Percentiles rank a stretch among this genome's conserved stretches.
phyloP scores from a whole-genome alignment of 2,888 invertebrate species.

The Clivina fossor region DNA sequence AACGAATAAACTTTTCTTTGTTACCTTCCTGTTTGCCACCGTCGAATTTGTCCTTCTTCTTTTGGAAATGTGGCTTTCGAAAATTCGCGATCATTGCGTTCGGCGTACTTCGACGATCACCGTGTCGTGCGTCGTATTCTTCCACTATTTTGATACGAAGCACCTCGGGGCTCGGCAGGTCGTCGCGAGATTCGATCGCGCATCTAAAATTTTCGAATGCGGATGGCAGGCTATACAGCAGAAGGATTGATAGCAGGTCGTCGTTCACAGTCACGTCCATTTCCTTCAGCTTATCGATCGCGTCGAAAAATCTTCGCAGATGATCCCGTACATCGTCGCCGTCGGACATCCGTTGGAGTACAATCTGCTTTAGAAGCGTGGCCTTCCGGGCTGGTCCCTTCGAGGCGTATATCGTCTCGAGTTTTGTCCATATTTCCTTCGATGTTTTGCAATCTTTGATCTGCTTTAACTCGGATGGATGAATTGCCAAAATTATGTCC shows the following conservation, averaged over 20 bases:
- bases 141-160: too few species aligned
- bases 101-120: too few species aligned
- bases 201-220: too few species aligned
- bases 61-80: too few species aligned
- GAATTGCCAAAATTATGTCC: constrained; percentile 5
- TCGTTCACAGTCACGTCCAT: constrained; percentile 42
- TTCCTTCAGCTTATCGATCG: constrained; percentile 45
- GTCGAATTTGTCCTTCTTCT: too few species aligned
- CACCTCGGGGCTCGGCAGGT: too few species aligned
- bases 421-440: constrained; percentile 44
- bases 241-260: constrained; percentile 43
- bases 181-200: too few species aligned
- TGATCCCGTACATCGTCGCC: constrained; percentile 43
- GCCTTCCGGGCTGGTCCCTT: constrained; percentile 47
- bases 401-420: constrained; percentile 44
- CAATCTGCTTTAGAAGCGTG: constrained; percentile 45
- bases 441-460: constrained; percentile 39
- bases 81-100: too few species aligned
- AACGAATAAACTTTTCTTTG: too few species aligned
- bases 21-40: too few species aligned
- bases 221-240: constrained; percentile 46
- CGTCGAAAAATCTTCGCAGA: constrained; percentile 45
- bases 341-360: constrained; percentile 43
- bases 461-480: constrained; percentile 40
- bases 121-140: too few species aligned